phyloP scores from a whole-genome alignment of 2,888 invertebrate genomes.

The Aporophyla lueneburgensis region DNA sequence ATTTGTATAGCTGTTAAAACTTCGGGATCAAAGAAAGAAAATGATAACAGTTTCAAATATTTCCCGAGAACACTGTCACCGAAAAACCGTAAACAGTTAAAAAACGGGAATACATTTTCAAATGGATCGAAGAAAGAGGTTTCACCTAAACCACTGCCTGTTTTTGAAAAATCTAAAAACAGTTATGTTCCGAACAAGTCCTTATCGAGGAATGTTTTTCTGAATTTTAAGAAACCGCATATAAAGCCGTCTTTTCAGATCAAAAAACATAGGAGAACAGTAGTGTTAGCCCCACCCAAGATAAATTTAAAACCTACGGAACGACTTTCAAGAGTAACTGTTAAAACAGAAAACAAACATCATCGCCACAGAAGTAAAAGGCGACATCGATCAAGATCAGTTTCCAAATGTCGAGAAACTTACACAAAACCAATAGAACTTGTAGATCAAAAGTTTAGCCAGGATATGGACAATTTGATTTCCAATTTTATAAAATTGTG shows the following conservation, averaged over 20 bases:
- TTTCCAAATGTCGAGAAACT: slow-evolving; percentile 87
- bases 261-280: slow-evolving; percentile 91
- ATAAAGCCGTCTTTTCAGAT: slow-evolving; percentile 85
- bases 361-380: slow-evolving; percentile 88
- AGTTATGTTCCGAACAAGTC: slow-evolving; percentile 87
- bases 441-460: slow-evolving; percentile 88
- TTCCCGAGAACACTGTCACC: slow-evolving; percentile 81
- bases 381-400: slow-evolving; percentile 87
- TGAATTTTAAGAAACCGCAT: slow-evolving; percentile 87
- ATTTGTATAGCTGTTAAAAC: slow-evolving; percentile 79
- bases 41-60: slow-evolving; percentile 76
- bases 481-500: slow-evolving; percentile 87
- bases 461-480: slow-evolving; percentile 87
- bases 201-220: slow-evolving; percentile 86
- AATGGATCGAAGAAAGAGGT: slow-evolving; percentile 80
- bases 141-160: slow-evolving; percentile 79
- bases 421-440: slow-evolving; percentile 93
- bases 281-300: slow-evolving; percentile 87
- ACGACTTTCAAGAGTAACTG: slow-evolving; percentile 84
- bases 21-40: slow-evolving; percentile 79
- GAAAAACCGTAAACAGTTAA: slow-evolving; percentile 80
- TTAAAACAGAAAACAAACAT: slow-evolving; percentile 87
- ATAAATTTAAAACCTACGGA: slow-evolving; percentile 87
- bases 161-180: slow-evolving; percentile 88
- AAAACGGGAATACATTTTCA: slow-evolving; percentile 74